Evolutionary conservation across 2,888 invertebrate genomes (phyloP).

Genomic region (Eulithis prunata): DNA sequence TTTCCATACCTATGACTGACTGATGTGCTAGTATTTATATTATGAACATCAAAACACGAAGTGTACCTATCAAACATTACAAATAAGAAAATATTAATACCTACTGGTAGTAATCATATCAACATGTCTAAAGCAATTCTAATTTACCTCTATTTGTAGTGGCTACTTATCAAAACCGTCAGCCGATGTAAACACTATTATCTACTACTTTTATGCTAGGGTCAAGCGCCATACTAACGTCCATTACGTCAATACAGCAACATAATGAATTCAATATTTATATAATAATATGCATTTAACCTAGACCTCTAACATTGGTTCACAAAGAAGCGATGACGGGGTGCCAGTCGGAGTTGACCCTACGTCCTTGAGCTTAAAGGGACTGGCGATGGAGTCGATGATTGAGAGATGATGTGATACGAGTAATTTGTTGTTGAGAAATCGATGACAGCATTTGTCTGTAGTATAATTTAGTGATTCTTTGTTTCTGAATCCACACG

Average conservation of each 20-base stretch:
- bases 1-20: too few relatives aligned
- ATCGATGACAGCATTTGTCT: too few relatives aligned
- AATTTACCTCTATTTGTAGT: neutral
- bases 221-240: conserved; percentile 31
- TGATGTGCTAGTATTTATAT: too few relatives aligned
- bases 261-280: conserved; percentile 32
- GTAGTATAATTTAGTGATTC: too few relatives aligned
- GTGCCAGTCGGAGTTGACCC: conserved; percentile 58
- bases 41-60: too few relatives aligned
- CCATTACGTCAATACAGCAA: conserved; percentile 24
- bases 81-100: too few relatives aligned
- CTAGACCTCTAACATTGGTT: conserved; percentile 60
- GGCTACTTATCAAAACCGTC: neutral
- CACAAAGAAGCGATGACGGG: conserved; percentile 70
- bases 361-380: conserved; percentile 43
- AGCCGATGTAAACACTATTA: neutral
- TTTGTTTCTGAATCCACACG: too few relatives aligned
- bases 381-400: conserved; percentile 41
- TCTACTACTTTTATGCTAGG: conserved; percentile 12
- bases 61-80: too few relatives aligned
- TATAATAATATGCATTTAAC: conserved; percentile 57
- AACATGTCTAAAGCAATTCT: too few relatives aligned
- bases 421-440: neutral
- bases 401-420: conserved; percentile 18
- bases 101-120: too few relatives aligned